Base-by-base conservation (phyloP, 2,797 vertebrate genomes). In the Falco concolor region DNA sequence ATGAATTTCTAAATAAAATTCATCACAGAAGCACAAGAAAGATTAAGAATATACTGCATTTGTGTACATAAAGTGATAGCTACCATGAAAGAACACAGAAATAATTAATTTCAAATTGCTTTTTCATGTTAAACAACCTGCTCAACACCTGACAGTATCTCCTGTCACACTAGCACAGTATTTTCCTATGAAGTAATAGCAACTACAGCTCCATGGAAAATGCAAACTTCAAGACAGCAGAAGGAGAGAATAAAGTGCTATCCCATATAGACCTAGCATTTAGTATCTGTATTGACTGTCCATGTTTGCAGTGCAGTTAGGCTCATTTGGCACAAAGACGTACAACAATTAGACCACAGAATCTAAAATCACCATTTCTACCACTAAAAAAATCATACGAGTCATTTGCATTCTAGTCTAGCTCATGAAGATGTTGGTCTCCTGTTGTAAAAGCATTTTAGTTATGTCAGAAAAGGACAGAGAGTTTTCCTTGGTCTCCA, bases 361-460 rank as follows among this genome's bases (percentile, higher is more conserved):
- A 70, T 12, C 53, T 34, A 57, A 74, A 49, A 81, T 57, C 49
- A 18, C n/a, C 49, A 18, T 83, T 93, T 73, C 56, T 79, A 87
- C 10, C 44, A 64, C 38, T 60, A 77, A 86, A 87, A 87, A 82
- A 73, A 23, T 9, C 8, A 23, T 12, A 54, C 28, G 4, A 59
- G 73, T 30, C 40, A 67, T 82, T 59, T 77, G 27, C 22, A 61
- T 87, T 93, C 84, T 40, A 64, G 34, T 49, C 38, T n/a, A 81
- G 27, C n/a, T 84, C 65, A 90, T 10, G 12, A 70, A 74, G 24
- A 61, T 67, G 49, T 17, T 59, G 42, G 40, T 67, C 34, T 90
- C 59, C 8, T 87, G 76, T 59, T 95, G 81, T 65, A 85, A 80
- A 95, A 95, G 61, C 63, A 82, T 79, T 84, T 86, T 56, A 75